phyloP scores from a whole-genome alignment of 2,113 vertebrate species.

The Antechinus flavipes region DNA sequence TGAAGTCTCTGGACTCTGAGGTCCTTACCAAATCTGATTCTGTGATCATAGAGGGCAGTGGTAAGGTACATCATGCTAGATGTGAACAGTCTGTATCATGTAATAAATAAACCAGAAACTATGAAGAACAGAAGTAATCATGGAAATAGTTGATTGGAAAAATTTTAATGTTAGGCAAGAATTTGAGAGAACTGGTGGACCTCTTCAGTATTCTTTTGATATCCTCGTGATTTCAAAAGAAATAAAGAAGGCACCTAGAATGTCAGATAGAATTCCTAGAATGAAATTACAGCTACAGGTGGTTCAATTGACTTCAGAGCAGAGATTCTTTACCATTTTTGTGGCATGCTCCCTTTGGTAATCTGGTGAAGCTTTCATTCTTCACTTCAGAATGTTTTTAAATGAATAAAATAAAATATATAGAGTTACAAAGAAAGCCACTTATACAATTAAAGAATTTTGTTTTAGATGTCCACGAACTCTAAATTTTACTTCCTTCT shows the following conservation, averaged over 20 bases:
- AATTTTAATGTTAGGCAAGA: neutral
- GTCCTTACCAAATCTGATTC: neutral
- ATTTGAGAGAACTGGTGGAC: neutral
- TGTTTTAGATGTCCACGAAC: neutral
- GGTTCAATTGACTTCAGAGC: neutral
- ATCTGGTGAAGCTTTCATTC: neutral
- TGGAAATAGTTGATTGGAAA: neutral
- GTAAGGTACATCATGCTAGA: neutral
- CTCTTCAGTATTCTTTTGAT: neutral
- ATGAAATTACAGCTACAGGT: neutral
- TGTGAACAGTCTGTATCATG: neutral
- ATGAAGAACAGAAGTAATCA: neutral
- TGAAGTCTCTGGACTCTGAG: no score
- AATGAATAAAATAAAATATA: neutral
- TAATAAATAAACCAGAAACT: neutral
- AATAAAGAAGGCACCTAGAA: neutral
- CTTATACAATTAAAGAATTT: neutral
- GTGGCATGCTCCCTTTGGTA: neutral
- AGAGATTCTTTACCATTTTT: neutral
- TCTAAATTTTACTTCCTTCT: neutral
- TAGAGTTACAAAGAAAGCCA: neutral
- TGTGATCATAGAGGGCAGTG: neutral
- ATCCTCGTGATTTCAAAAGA: neutral
- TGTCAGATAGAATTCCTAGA: neutral
- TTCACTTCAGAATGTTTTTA: neutral